phyloP scores from a whole-genome alignment of 2,888 invertebrate species.

The Athripsodes cinereus region DNA sequence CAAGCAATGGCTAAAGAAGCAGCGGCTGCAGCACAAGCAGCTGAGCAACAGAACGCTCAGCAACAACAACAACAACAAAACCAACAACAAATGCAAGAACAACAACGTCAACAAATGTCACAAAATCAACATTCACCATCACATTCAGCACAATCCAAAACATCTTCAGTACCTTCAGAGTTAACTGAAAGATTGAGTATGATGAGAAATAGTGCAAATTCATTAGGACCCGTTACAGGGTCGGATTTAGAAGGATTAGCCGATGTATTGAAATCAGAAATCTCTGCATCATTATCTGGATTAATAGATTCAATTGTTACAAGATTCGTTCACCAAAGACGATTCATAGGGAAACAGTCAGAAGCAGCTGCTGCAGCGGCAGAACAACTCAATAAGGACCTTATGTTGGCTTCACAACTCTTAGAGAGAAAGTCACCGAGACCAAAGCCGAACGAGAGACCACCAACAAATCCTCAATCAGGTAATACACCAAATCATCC shows the following conservation, averaged over 20 bases:
- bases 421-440: slow-evolving; percentile 80
- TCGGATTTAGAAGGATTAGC: slow-evolving; percentile 83
- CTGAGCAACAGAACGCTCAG: slow-evolving; percentile 53
- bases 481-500: slow-evolving; percentile 53
- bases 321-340: slow-evolving; percentile 75
- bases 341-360: slow-evolving; percentile 68
- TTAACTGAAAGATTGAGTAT: slow-evolving; percentile 73
- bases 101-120: slow-evolving; percentile 36
- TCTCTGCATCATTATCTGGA: slow-evolving; percentile 74
- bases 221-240: slow-evolving; percentile 62
- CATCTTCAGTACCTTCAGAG: slow-evolving; percentile 55
- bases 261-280: slow-evolving; percentile 87
- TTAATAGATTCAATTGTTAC: slow-evolving; percentile 85
- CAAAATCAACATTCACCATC: slow-evolving; percentile 31
- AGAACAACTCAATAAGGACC: slow-evolving; percentile 80
- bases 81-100: slow-evolving; percentile 48
- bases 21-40: slow-evolving; percentile 52
- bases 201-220: slow-evolving; percentile 63
- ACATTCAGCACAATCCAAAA: slow-evolving; percentile 35
- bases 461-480: slow-evolving; percentile 51
- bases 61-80: slow-evolving; percentile 40
- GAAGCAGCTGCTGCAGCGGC: slow-evolving; percentile 75
- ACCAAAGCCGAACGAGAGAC: slow-evolving; percentile 65
- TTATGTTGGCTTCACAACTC: slow-evolving; percentile 73
- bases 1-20: slow-evolving; percentile 67